phyloP scores from a whole-genome alignment of 53 echinoderm and acorn worm species.

The Antedon mediterranea region DNA sequence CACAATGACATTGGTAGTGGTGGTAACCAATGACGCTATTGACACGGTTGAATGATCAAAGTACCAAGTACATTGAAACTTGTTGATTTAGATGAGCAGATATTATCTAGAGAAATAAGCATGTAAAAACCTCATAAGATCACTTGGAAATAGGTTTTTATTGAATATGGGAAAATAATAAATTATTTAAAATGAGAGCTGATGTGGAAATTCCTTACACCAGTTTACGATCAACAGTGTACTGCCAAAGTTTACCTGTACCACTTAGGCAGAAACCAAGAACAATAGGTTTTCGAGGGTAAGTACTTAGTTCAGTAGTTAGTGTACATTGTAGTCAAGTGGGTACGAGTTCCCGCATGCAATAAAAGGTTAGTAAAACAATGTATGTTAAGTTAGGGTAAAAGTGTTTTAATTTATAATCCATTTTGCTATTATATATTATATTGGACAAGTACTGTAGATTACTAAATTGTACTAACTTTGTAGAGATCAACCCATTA shows the following conservation, averaged over 20 bases:
- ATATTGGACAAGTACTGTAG: no score
- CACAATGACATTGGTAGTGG: neutral
- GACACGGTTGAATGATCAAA: neutral
- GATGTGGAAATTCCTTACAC: neutral
- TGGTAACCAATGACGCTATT: neutral
- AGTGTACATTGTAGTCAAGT: no score
- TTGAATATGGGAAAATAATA: no score
- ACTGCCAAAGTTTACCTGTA: slow-evolving; percentile 51
- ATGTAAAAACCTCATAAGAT: neutral
- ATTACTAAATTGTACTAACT: no score
- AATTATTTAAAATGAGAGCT: neutral
- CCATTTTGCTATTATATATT: no score
- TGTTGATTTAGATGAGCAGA: neutral
- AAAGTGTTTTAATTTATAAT: no score
- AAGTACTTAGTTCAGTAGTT: slow-evolving; percentile 4
- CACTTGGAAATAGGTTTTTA: neutral
- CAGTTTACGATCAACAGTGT: slow-evolving; percentile 28
- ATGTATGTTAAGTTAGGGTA: no score
- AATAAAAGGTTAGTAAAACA: no score
- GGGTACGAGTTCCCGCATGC: no score
- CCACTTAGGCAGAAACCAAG: slow-evolving; percentile 18
- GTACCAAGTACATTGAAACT: neutral
- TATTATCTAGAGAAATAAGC: neutral
- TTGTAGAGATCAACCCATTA: no score
- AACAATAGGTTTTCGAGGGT: slow-evolving; percentile 24